Conservation (phyloP, 2,888 invertebrate genomes). For the Lasioglossum leucozonium region DNA sequence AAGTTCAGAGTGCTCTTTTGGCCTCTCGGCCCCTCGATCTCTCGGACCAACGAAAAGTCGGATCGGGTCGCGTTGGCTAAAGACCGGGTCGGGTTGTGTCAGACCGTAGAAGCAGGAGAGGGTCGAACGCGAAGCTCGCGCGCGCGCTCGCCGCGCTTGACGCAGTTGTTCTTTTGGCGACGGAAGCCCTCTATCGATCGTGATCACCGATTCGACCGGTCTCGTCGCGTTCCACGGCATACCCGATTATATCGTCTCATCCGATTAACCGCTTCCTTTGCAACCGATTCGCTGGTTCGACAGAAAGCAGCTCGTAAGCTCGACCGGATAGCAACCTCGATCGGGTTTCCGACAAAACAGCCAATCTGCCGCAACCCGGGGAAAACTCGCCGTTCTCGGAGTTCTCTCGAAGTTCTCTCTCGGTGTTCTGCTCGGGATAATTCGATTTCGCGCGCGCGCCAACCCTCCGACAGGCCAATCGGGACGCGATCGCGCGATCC, state of each 20-base stretch:
- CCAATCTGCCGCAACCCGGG: not conserved
- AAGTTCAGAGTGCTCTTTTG: not conserved
- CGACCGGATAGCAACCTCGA: not conserved
- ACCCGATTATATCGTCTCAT: not conserved
- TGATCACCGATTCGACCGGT: not conserved
- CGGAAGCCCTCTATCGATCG: slow-evolving; percentile 13
- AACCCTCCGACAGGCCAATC: not conserved
- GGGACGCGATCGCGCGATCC: not conserved
- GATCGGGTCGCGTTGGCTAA: no score
- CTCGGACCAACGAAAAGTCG: not conserved
- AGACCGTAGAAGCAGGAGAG: not conserved
- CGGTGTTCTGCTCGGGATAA: not conserved
- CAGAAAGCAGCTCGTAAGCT: not conserved
- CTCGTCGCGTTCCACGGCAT: not conserved
- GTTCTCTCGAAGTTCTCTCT: not conserved
- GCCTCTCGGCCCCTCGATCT: not conserved
- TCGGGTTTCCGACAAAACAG: slow-evolving; percentile 3
- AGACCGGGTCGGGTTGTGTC: not conserved
- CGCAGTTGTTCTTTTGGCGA: not conserved
- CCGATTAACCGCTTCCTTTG: not conserved
- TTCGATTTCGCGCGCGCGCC: not conserved
- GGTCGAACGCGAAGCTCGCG: not conserved
- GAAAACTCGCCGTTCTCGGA: not conserved
- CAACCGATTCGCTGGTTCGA: slow-evolving; percentile 6
- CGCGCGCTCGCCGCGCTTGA: slow-evolving; percentile 1